Evolutionary conservation across 2,888 invertebrate species (phyloP).

Genomic region (Germaria angustata): DNA sequence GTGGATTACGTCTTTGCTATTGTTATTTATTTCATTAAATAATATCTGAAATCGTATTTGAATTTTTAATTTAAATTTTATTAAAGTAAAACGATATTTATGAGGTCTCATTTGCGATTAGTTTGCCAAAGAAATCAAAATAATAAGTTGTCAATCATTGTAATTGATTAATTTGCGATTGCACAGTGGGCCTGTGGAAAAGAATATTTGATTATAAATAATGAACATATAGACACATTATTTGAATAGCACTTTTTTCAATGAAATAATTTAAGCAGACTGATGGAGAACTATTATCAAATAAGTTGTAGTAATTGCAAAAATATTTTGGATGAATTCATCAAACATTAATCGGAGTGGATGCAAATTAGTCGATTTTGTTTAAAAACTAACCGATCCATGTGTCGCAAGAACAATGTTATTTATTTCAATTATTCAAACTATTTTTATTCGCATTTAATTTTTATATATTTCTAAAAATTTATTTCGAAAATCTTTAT

Average conservation of each 20-base stretch:
- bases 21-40: constrained; percentile 25
- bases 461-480: too few species aligned
- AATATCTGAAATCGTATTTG: constrained; percentile 17
- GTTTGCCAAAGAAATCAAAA: constrained; percentile 2
- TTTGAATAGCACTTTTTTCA: background rate
- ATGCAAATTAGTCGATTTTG: too few species aligned
- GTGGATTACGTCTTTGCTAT: constrained; percentile 7
- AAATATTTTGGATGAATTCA: too few species aligned
- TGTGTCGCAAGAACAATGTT: too few species aligned
- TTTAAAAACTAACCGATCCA: too few species aligned
- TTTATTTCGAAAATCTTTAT: too few species aligned
- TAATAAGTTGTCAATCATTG: constrained; percentile 70
- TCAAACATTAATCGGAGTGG: too few species aligned
- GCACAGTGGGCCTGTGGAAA: constrained; percentile 40
- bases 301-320: background rate
- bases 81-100: constrained; percentile 3
- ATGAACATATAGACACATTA: constrained; percentile 4
- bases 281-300: background rate
- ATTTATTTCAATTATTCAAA: too few species aligned
- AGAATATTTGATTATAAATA: constrained; percentile 13
- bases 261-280: background rate
- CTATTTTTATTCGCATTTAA: too few species aligned
- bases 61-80: constrained; percentile 16
- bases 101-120: constrained; percentile 1
- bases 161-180: constrained; percentile 65